phyloP scores from a whole-genome alignment of 2,113 vertebrate species.

The Bubo bubo region DNA sequence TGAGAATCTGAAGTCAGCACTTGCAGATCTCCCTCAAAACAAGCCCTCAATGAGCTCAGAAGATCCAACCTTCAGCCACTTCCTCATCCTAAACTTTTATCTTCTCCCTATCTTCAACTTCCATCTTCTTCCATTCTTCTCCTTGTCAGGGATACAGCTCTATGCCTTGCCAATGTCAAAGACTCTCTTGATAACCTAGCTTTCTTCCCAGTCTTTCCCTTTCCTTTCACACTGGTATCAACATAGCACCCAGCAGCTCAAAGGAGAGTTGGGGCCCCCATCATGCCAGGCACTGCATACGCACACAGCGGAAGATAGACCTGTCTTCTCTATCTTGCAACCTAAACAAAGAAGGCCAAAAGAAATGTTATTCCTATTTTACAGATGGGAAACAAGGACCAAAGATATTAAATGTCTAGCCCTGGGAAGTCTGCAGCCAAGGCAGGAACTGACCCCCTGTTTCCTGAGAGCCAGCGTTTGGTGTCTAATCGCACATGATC shows the following conservation, averaged over 20 bases:
- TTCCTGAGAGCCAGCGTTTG: background rate
- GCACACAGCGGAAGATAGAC: background rate
- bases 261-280: background rate
- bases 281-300: background rate
- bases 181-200: background rate
- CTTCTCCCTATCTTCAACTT: background rate
- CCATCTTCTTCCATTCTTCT: background rate
- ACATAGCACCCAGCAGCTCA: fast-evolving
- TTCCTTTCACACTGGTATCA: background rate
- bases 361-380: slow-evolving; percentile 40
- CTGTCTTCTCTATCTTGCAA: background rate
- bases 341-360: slow-evolving; percentile 16
- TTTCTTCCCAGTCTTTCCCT: background rate
- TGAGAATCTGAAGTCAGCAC: too few species aligned
- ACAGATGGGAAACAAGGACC: slow-evolving; percentile 15
- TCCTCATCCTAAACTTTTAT: background rate
- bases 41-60: background rate
- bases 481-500: slow-evolving; percentile 52
- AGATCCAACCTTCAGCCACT: background rate
- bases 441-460: slow-evolving; percentile 43
- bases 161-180: background rate
- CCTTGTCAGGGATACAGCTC: background rate
- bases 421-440: slow-evolving; percentile 28
- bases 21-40: background rate
- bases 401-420: slow-evolving; percentile 43